Evolutionary conservation across 2,888 invertebrate genomes (phyloP), one percentile per base, ranked within the genome.

Genomic region (Caenorhabditis angaria): DNA sequence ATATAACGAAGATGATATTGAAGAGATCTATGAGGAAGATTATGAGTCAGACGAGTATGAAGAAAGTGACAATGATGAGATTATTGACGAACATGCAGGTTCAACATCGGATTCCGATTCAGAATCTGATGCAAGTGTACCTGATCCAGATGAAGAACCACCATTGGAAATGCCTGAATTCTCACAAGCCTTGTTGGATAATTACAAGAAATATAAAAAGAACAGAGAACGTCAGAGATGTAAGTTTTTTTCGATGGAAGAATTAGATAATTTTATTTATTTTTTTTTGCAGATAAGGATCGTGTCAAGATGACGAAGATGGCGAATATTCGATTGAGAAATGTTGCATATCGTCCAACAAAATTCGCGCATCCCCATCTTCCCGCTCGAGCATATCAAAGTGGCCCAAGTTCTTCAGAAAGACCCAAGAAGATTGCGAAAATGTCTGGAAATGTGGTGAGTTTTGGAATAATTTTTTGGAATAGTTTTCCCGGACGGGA

Each of bases 361-460:
- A 48, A 70, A 24, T 70, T 70, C 41, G 70, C 53, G 1, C 55
- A 62, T 12, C 70, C 70, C 1, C 62, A 55, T 5, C 62, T 50
- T 8, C 65, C 65, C 18, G 41, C 24, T 22, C 56, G 61, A 58
- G 48, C 28, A 14, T 54, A 41, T 14, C 41, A 12, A n/a, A n/a
- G 53, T 27, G 59, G 29, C 29, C 18, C 63, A 22, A 60, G 65
- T 5, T 62, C 62, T n/a, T 25, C 55, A 20, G 61, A 68, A 57
- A 59, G 58, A 28, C 24, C 41, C 0, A 73, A 27, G 27, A 24
- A 54, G 27, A 54, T 50, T 50, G 25, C 55, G 4, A 50, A 20
- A 22, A 22, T 24, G 50, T 50, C 50, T 24, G 24, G 50, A 25
- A 54, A 54, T 54, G 54, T 54, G 25, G 54, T 54, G 27, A 27